These are phyloP conservation scores for Gastrophysa polygoni DNA, from an alignment of 2,888 invertebrate species.

Conservation along the genomic window DNA sequence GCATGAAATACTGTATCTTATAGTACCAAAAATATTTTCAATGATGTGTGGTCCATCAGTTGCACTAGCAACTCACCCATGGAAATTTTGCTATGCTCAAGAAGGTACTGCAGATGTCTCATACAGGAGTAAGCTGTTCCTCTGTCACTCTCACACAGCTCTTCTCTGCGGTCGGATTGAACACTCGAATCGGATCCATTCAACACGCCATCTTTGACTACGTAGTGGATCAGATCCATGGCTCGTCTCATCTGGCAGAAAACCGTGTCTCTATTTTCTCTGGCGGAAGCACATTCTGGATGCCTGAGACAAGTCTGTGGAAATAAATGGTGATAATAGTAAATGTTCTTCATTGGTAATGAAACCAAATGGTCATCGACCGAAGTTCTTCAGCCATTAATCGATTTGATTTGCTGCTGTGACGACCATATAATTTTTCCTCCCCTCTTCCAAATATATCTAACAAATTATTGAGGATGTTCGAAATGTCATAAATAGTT, in stretches of 20 bases:
- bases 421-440: too few relatives aligned
- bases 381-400: too few relatives aligned
- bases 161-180: slow-evolving; percentile 61
- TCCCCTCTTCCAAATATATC: too few relatives aligned
- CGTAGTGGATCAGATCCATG: slow-evolving; percentile 96
- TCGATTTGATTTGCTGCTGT: too few relatives aligned
- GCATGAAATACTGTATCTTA: too few relatives aligned
- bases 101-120: slow-evolving; percentile 82
- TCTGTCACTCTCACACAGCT: slow-evolving; percentile 66
- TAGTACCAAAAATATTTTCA: not conserved
- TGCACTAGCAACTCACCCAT: slow-evolving; percentile 51
- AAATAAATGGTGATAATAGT: too few relatives aligned
- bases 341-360: too few relatives aligned
- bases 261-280: slow-evolving; percentile 96
- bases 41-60: not conserved
- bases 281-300: slow-evolving; percentile 90
- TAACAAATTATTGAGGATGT: too few relatives aligned
- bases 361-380: too few relatives aligned
- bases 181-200: slow-evolving; percentile 55
- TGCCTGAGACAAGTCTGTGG: slow-evolving; percentile 90
- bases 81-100: slow-evolving; percentile 86
- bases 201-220: slow-evolving; percentile 94
- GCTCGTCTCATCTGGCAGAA: slow-evolving; percentile 98
- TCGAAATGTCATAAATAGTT: too few relatives aligned
- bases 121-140: slow-evolving; percentile 82